Conservation (phyloP, 2,113 vertebrate species). For the Telmatochromis sp. region DNA sequence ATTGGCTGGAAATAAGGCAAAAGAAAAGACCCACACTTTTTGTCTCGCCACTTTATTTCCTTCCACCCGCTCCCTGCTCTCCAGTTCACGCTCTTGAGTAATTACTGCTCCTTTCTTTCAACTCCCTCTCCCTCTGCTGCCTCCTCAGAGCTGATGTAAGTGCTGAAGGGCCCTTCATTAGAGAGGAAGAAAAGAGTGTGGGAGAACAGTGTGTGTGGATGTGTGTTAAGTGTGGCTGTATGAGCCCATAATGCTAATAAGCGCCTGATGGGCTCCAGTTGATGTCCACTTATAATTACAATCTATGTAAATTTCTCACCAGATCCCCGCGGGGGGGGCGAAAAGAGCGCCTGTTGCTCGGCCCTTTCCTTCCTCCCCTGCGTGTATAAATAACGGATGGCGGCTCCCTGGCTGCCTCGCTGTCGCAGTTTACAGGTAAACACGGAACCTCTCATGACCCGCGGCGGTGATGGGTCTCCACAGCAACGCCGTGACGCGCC, state of each 20-base stretch:
- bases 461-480: slow-evolving; percentile 55
- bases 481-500: slow-evolving; percentile 62
- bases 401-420: slow-evolving; percentile 1
- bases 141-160: slow-evolving; percentile 9
- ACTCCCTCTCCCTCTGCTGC: background rate
- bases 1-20: background rate
- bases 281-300: slow-evolving; percentile 2
- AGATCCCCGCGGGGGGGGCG: background rate
- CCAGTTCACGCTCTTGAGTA: slow-evolving; percentile 31
- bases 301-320: background rate
- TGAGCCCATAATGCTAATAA: background rate
- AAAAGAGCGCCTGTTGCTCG: slow-evolving; percentile 23
- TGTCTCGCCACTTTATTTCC: slow-evolving; percentile 13
- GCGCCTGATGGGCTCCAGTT: slow-evolving; percentile 1
- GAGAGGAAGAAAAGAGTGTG: slow-evolving; percentile 5
- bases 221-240: background rate
- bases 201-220: background rate
- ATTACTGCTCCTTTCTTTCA: slow-evolving; percentile 43
- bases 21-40: background rate
- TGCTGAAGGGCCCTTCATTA: slow-evolving; percentile 45
- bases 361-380: background rate
- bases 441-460: slow-evolving; percentile 24
- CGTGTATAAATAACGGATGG: background rate
- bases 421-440: slow-evolving; percentile 35
- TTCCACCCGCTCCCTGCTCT: slow-evolving; percentile 13